A percentile compares a stretch with the other conserved stretches of the same genome.
These are phyloP conservation scores for Syndactyla subalaris DNA, from an alignment of 2,797 vertebrate genomes.

Conservation along the genomic window DNA sequence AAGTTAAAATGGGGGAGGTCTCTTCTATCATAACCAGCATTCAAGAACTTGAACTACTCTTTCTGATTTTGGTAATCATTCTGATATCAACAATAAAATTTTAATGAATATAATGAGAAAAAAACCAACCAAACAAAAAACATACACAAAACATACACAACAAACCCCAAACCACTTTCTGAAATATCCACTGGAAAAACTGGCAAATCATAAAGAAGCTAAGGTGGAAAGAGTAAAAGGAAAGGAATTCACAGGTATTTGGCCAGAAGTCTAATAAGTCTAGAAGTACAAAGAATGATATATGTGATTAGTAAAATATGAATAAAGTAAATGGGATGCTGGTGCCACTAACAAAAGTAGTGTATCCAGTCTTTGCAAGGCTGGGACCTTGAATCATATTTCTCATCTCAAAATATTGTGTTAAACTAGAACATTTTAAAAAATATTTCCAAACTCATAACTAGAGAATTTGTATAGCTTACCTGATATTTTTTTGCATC, in stretches of 20 bases:
- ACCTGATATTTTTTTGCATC: background rate
- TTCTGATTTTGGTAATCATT: background rate
- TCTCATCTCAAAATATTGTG: background rate
- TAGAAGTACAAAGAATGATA: background rate
- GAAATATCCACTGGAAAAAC: background rate
- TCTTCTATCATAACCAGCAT: background rate
- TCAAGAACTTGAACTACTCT: background rate
- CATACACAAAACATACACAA: background rate
- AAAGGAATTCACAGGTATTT: background rate
- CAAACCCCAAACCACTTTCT: background rate
- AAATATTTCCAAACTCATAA: background rate
- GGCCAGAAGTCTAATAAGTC: background rate
- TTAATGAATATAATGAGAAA: background rate
- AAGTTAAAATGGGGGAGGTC: background rate
- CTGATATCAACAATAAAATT: background rate
- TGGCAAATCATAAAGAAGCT: background rate
- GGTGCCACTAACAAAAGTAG: background rate
- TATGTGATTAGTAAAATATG: background rate
- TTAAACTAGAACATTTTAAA: background rate
- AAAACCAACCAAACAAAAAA: background rate
- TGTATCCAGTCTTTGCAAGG: background rate
- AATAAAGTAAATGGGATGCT: background rate
- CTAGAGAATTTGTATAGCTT: background rate
- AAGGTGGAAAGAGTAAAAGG: background rate
- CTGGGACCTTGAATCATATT: background rate